phyloP scores from a whole-genome alignment of 2,113 vertebrate genomes.

The Pithys albifrons region DNA sequence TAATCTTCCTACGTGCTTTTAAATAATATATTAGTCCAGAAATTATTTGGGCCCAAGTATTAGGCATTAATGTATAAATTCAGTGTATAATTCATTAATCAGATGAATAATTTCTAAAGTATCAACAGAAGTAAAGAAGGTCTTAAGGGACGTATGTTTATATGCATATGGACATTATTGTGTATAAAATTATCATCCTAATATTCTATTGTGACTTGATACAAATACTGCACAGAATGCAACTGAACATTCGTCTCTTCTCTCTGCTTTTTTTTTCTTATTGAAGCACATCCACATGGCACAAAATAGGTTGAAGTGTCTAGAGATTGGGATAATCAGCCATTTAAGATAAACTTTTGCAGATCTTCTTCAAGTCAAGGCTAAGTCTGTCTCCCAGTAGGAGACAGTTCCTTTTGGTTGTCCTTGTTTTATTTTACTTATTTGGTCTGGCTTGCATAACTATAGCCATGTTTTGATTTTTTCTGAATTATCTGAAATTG shows the following conservation, averaged over 20 bases:
- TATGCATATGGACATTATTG: slow-evolving; percentile 49
- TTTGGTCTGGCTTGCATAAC: slow-evolving; percentile 4
- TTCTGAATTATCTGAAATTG: background rate
- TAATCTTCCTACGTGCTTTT: slow-evolving; percentile 34
- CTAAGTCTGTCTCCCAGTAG: background rate
- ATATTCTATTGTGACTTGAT: slow-evolving; percentile 53
- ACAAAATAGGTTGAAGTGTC: background rate
- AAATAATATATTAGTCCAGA: slow-evolving; percentile 58
- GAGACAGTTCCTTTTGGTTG: background rate
- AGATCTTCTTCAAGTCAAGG: slow-evolving; percentile 21
- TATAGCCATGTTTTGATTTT: background rate
- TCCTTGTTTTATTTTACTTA: slow-evolving; percentile 1
- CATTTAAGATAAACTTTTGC: background rate
- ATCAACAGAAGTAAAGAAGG: slow-evolving; percentile 44
- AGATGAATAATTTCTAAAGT: slow-evolving; percentile 52
- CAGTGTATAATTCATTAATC: slow-evolving; percentile 61
- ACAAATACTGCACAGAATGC: slow-evolving; percentile 4
- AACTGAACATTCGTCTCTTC: too few relatives aligned
- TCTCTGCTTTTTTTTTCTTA: background rate
- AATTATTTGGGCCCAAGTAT: slow-evolving; percentile 44
- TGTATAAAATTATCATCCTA: slow-evolving; percentile 61
- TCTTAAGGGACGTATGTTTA: slow-evolving; percentile 42
- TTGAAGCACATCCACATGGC: background rate
- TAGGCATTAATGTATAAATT: slow-evolving; percentile 48
- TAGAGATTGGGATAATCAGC: background rate